Evolutionary conservation across 2,113 vertebrate genomes (phyloP), one percentile per base, ranked within the genome.

Genomic region (Gobio gobio): DNA sequence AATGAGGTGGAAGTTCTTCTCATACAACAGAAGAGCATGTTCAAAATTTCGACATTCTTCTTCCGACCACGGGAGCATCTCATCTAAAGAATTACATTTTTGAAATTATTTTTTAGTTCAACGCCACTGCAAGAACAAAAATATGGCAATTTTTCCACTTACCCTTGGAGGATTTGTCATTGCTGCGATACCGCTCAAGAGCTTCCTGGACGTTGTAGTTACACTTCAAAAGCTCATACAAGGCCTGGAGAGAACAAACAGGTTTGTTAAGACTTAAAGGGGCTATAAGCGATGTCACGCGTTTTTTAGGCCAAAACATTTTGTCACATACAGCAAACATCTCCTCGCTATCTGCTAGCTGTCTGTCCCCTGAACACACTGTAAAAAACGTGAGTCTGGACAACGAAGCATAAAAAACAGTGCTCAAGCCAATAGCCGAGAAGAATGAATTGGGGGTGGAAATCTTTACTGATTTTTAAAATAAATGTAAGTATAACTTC

Each of bases 21-120:
- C 96, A 83, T 96, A 96, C 22, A 97, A 92, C 86, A 95, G 93
- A 86, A 97, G 96, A 3, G 95, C 96, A 10, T 96, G 92, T 90
- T 97, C 96, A 93, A 97, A 97, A 83, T 94, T 96, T 83, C 96
- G 93, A 90, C 96, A 97, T 87, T 97, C 96, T 87, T 97, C 96
- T 90, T 97, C 96, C 22, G 96, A 95, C 96, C 96, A 97, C 0
- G 95, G 95, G 13, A 94, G 91, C 94, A 95, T 95, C 86, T 95
- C 95, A 90, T 94, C 96, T 97, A 56, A 40, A 85, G 59, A 61
- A 7, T 58, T 54, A 83, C 1, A 10, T 29, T 4, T 2, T 29
- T 3, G 0, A 59, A 10, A 79, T 5, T 0, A 1, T 4, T 70
- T 40, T 22, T 43, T 36, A 10, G 1, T 10, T 70, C 66, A 70